Evolutionary conservation across 2,888 invertebrate genomes (phyloP).

Genomic region (Stratiomys singularior): DNA sequence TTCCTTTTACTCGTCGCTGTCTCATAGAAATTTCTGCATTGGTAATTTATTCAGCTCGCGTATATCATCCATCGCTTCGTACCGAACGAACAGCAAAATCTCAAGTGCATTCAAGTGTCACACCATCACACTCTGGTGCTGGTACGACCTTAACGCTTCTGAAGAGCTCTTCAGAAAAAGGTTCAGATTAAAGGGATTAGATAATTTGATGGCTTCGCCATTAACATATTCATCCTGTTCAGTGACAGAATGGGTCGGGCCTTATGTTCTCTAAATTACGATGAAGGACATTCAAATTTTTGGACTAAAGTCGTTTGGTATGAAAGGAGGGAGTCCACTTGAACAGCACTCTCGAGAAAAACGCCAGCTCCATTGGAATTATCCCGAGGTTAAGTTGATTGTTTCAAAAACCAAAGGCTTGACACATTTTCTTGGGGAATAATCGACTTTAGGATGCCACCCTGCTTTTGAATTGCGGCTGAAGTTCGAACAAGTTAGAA

Average conservation of each 20-base stretch:
- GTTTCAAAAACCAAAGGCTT: background rate
- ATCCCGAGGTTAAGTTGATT: background rate
- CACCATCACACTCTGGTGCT: background rate
- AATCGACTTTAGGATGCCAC: background rate
- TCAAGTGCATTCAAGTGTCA: constrained; percentile 16
- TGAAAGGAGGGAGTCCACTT: background rate
- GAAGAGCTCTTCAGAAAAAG: constrained; percentile 24
- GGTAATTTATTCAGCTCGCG: constrained; percentile 20
- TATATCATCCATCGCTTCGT: background rate
- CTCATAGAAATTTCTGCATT: background rate
- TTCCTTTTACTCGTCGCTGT: background rate
- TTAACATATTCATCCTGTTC: constrained; percentile 10
- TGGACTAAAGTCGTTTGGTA: background rate
- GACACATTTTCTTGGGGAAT: background rate
- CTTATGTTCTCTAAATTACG: no score
- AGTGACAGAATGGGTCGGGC: background rate
- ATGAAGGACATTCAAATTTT: background rate
- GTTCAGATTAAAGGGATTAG: constrained; percentile 24
- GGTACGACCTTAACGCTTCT: constrained; percentile 17
- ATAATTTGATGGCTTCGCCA: background rate
- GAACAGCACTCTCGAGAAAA: constrained; percentile 7
- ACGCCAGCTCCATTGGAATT: background rate
- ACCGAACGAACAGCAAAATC: background rate
- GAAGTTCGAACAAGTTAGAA: no score
- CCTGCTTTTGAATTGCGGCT: no score